Base-by-base conservation (phyloP, 2,113 vertebrate species). In the Sinocyclocheilus rhinocerous region DNA sequence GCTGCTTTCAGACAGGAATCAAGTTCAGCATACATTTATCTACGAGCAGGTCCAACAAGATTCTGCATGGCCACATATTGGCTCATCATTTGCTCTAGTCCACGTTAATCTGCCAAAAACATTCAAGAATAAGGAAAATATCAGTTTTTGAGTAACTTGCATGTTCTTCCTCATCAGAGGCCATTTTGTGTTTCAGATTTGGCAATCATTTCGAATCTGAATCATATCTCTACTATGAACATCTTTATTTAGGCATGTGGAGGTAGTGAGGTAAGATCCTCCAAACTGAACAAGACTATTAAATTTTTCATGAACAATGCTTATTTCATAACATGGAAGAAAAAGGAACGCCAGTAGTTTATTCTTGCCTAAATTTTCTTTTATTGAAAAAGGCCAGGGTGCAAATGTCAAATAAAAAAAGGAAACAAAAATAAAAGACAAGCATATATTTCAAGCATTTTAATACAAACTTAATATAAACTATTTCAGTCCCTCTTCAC, bases 391-490 rank as follows among this genome's bases (percentile, higher is more conserved):
- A 95, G 94, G 94, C 93, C 94, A 95, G 94, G 94, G 94, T 95
- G 95, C 94, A 95, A 96, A 96, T 95, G 95, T 95, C 94, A 96
- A 95, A 95, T 94, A 93, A 95, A 95, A 96, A 96, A 91, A 91
- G 29, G 39, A 80, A 45, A 76, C 52, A 78, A 29, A 75, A 86
- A 92, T 94, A 88, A 94, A 42, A 89, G 92, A 93, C 91, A 69
- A 88, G 75, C 87, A 90, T 94, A 91, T 93, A 92, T 93, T 94
- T 94, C 92, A 97, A 98, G 96, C 96, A 95, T 97, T 99, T 99
- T 99, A 99, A 99, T 99, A 99, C 96, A 99, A 99, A 99, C 97
- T 98, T 97, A 99, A 98, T 99, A 95, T 95, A 99, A 99, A 99
- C 97, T 96, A 98, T 98, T 95, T 95, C 97, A 99, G 97, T 97